Percentiles rank a stretch among this genome's conserved stretches.
These are phyloP conservation scores for Drosophila carrolli DNA, from an alignment of 1,140 invertebrate species.

Conservation along the genomic window DNA sequence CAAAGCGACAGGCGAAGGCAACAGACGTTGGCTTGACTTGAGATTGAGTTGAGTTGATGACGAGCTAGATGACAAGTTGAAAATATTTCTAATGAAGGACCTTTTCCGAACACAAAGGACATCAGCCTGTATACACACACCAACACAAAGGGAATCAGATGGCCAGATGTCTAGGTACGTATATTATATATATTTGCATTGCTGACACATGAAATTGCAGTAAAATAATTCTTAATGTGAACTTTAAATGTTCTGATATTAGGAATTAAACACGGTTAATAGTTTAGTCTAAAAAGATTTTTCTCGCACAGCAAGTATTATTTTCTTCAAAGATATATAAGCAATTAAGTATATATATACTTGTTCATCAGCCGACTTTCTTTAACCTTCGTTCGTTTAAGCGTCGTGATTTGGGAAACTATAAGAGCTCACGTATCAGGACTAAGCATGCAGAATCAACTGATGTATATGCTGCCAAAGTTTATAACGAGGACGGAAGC, in stretches of 20 bases:
- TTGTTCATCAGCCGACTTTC: no score
- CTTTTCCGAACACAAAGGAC: slow-evolving; percentile 73
- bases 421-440: no score
- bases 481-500: no score
- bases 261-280: neutral
- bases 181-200: slow-evolving; percentile 10
- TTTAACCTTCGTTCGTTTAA: no score
- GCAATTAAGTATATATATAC: no score
- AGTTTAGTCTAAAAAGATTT: no score
- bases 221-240: neutral
- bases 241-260: neutral
- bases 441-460: no score
- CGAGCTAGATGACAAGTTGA: slow-evolving; percentile 82
- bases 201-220: slow-evolving; percentile 8
- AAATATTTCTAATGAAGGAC: slow-evolving; percentile 83
- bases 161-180: slow-evolving; percentile 7
- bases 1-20: slow-evolving; percentile 70
- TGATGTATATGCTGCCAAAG: no score
- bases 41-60: slow-evolving; percentile 82
- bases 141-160: slow-evolving; percentile 17
- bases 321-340: no score
- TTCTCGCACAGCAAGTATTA: no score
- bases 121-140: slow-evolving; percentile 30
- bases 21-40: slow-evolving; percentile 79
- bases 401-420: no score